Base-by-base conservation (phyloP, 2,888 invertebrate species). In the Heliconius sara region DNA sequence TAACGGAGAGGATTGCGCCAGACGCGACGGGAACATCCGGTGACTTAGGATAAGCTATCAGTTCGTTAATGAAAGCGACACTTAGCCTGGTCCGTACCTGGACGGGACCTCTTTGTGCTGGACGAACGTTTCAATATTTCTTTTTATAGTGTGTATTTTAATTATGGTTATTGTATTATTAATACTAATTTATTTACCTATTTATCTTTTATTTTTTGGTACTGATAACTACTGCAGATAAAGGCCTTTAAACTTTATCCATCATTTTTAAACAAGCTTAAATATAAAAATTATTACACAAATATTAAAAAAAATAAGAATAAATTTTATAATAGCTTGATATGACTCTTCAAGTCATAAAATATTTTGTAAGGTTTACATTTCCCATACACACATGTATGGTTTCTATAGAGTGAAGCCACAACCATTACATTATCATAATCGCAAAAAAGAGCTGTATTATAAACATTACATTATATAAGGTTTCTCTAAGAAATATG, bases 11-110 rank as follows among this genome's bases (percentile, higher is more conserved):
- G 75, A 65, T 75, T 75, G 75, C 75, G 65, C 30, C 12, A 43
- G 79, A 79, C 79, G 71, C 60, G 79, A 81, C 77, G 75, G 25
- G n/a, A 71, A 75, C 77, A 77, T 81, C 79, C 79, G 81, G 79
- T 47, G 76, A n/a, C 39, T 27, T n/a, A 10, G 75, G 79, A 81
- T 81, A 81, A 79, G 39, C 22, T 75, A 75, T 75, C 75, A 22
- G 39, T 22, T 75, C 27, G 65, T 75, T 75, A 75, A 63, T 47
- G 75, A 7, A 65, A 9, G 19, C 34, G 75, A 63, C 43, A 65
- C 65, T 57, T 73, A 73, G 57, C 72, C 57, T n/a, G 72, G 12
- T 3, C 13, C 34, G 57, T 34, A n/a, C 72, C n/a, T 72, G 52
- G 52, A 39, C 9, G 34, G 34, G 34, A 72, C 52, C 52, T 30